Percentiles rank a stretch among this genome's conserved stretches.
Evolutionary conservation across 2,888 invertebrate species (phyloP).

Genomic region (Thelaira solivaga): DNA sequence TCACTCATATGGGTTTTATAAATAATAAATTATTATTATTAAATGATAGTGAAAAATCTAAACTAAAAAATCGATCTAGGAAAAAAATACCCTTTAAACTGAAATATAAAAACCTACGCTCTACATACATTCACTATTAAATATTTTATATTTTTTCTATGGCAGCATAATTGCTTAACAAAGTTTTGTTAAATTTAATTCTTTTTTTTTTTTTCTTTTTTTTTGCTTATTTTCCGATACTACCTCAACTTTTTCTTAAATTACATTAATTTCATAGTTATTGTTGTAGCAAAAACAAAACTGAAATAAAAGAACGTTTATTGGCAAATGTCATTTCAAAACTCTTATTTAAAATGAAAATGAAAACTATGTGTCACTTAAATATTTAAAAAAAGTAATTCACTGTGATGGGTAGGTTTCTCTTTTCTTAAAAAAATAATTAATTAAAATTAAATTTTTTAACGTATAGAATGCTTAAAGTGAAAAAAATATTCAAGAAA

Average conservation of each 20-base stretch:
- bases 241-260: conserved; percentile 1
- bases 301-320: conserved; percentile 1
- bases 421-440: neutral
- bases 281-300: neutral
- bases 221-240: too few relatives aligned
- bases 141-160: conserved; percentile 21
- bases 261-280: conserved; percentile 25
- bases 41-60: too few relatives aligned
- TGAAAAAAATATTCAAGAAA: neutral
- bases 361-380: conserved; percentile 51
- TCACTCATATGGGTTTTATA: too few relatives aligned
- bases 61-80: too few relatives aligned
- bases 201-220: neutral
- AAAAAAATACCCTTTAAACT: too few relatives aligned
- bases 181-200: conserved; percentile 26
- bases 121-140: neutral
- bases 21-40: too few relatives aligned
- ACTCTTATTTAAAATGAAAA: conserved; percentile 33
- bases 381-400: conserved; percentile 43
- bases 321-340: conserved; percentile 56
- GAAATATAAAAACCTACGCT: conserved; percentile 5
- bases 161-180: conserved; percentile 41
- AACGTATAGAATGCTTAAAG: neutral
- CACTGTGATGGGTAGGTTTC: neutral
- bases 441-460: conserved; percentile 24